Evolutionary conservation across 2,797 vertebrate species (phyloP), one percentile per base, ranked within the genome.

Genomic region (Myiothlypis coronata): DNA sequence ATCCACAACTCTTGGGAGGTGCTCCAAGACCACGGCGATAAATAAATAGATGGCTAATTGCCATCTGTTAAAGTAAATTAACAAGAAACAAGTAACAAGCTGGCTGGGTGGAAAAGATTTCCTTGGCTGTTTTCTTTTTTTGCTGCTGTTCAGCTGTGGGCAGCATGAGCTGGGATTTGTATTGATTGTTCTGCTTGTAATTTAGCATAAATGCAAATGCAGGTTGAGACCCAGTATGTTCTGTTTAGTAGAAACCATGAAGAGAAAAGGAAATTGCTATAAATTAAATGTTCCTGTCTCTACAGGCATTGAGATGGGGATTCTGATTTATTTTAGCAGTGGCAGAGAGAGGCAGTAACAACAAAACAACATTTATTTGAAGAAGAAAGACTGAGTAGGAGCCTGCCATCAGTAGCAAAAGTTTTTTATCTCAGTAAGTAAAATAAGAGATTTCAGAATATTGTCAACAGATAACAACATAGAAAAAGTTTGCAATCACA

Each of bases 221-320:
- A 90, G 81, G 94, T 84, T 97, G 96, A 93, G 94, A 97, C 94
- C 92, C 76, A 93, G 96, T 78, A 78, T 94, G 94, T 96, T 97
- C 96, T 97, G 90, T 96, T 97, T 94, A 96, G 96, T 81, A 94
- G 46, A 95, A 97, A 94, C 93, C 52, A 27, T 82, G 90, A 94
- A 98, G 94, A 96, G 89, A 90, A 96, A 94, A 91, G 85, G 85
- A 97, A 97, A 96, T 94, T 96, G 87, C 75, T 95, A 89, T 95
- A 97, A 98, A 98, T 97, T 97, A 97, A 97, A 97, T 95, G 93
- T 93, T 96, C 83, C 93, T 96, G 76, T 97, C 96, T 97, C 93
- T 96, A 95, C 87, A 92, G 93, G 92, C 88, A 95, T 83, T 84
- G 94, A 97, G 88, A 96, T 96, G 95, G 89, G 91, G 81, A 80